Conservation (phyloP, 2,113 vertebrate species). For the Vidua chalybeata region DNA sequence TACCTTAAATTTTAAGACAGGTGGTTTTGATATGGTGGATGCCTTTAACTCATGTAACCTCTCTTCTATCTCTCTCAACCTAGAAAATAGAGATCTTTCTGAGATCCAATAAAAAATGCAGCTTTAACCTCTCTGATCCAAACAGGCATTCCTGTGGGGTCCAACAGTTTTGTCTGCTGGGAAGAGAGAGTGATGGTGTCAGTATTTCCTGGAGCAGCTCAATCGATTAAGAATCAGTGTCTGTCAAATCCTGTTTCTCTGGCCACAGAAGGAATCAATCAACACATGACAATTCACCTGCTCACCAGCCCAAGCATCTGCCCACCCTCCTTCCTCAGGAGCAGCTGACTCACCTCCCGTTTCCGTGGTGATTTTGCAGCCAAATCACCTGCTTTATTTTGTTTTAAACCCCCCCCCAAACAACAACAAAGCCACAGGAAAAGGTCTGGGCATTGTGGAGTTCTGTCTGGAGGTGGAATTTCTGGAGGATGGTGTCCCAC, state of each 20-base stretch:
- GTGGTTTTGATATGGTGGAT: slow-evolving; percentile 79
- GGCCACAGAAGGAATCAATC: not conserved
- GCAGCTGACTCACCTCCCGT: not conserved
- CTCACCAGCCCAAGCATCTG: not conserved
- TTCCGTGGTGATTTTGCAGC: not conserved
- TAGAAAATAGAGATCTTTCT: slow-evolving; percentile 69
- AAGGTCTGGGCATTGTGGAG: not conserved
- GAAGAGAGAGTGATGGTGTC: not conserved
- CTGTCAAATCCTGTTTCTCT: not conserved
- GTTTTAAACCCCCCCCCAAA: not conserved
- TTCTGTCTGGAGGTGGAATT: not conserved
- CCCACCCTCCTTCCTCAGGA: not conserved
- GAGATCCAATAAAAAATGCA: slow-evolving; percentile 39
- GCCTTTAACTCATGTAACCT: slow-evolving; percentile 84
- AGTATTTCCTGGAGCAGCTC: not conserved
- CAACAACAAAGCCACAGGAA: not conserved
- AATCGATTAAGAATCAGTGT: not conserved
- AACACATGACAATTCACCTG: not conserved
- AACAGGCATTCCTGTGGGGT: slow-evolving; percentile 25
- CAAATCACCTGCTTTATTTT: not conserved
- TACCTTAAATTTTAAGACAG: slow-evolving; percentile 96
- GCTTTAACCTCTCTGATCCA: slow-evolving; percentile 42
- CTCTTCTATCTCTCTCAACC: slow-evolving; percentile 90
- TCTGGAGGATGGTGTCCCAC: not conserved
- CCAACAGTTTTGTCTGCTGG: slow-evolving; percentile 25